Percentiles rank a stretch among this genome's conserved stretches.
These are phyloP conservation scores for Gastracanthus pulcherrimus DNA, from an alignment of 2,888 invertebrate species.

Conservation along the genomic window DNA sequence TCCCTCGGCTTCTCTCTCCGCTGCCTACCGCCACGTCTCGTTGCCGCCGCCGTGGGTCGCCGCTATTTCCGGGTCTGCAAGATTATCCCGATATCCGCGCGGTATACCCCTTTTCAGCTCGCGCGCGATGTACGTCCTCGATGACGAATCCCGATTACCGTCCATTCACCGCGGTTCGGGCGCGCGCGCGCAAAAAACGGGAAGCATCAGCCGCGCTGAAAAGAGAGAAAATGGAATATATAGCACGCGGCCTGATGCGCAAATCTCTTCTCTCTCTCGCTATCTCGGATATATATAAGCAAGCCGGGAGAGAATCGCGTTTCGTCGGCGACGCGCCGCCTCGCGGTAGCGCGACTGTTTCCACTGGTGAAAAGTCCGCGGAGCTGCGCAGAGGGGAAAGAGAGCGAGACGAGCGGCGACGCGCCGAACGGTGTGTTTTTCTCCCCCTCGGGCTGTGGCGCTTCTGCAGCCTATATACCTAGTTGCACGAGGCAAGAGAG, in stretches of 20 bases:
- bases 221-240: too few species aligned
- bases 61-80: constrained; percentile 19
- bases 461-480: not conserved
- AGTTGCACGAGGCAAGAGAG: not conserved
- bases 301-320: not conserved
- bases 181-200: too few species aligned
- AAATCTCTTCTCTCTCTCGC: not conserved
- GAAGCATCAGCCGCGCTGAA: too few species aligned
- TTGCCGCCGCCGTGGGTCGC: too few species aligned
- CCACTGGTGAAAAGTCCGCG: not conserved
- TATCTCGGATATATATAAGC: not conserved
- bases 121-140: too few species aligned
- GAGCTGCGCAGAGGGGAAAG: not conserved
- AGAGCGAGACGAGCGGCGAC: not conserved
- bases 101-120: not conserved
- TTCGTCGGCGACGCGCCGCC: not conserved
- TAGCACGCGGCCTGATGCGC: not conserved
- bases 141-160: constrained; percentile 21
- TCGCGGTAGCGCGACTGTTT: not conserved
- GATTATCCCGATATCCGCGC: constrained; percentile 25
- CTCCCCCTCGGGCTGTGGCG: not conserved
- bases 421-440: not conserved
- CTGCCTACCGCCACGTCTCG: too few species aligned
- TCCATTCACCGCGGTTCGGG: not conserved
- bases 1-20: not conserved